Conservation (phyloP, 2,797 vertebrate genomes). For the Oreochromis grahami region DNA sequence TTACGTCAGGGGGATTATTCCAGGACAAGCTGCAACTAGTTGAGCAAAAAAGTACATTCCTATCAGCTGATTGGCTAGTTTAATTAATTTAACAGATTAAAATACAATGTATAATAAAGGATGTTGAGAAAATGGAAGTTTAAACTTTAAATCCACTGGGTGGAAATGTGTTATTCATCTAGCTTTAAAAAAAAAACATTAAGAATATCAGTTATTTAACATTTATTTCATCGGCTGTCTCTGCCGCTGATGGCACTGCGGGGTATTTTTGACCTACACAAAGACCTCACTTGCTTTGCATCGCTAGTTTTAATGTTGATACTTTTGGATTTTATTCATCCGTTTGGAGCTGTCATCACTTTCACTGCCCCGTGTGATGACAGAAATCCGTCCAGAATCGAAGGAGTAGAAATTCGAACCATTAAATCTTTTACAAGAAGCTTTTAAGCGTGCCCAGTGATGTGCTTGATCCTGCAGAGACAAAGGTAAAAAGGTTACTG, state of each 20-base stretch:
- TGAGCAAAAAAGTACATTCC: not conserved
- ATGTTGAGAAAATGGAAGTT: not conserved
- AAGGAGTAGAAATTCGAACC: conserved; percentile 35
- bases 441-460: not conserved
- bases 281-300: not conserved
- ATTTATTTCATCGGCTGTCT: not conserved
- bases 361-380: not conserved
- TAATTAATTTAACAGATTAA: not conserved
- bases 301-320: conserved; percentile 13
- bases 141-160: not conserved
- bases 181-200: not conserved
- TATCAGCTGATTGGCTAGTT: not conserved
- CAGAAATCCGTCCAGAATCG: not conserved
- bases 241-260: not conserved
- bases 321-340: conserved; percentile 24
- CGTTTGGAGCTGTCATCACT: conserved; percentile 5
- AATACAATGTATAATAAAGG: not conserved
- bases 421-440: conserved; percentile 1
- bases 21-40: not conserved
- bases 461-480: conserved; percentile 18
- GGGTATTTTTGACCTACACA: not conserved
- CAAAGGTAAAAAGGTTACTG: conserved; percentile 44
- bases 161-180: rapidly evolving
- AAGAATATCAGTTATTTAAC: not conserved
- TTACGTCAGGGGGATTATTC: conserved; percentile 14